Conservation (phyloP, 2,888 invertebrate species). For the Allolobophora icterica region DNA sequence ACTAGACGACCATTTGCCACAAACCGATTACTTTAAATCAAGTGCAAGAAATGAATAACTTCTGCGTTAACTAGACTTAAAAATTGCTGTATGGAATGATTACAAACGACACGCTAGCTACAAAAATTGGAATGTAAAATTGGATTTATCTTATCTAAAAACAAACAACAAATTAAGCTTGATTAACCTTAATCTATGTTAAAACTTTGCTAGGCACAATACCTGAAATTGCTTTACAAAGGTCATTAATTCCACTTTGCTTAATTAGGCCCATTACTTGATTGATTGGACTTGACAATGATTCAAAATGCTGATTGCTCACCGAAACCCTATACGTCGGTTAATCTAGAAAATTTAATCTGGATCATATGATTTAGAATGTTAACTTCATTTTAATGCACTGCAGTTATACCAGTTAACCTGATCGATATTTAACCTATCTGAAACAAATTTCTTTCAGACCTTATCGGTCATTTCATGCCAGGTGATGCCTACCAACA, state of each 20-base stretch:
- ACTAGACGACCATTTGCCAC: neutral
- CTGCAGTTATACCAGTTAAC: neutral
- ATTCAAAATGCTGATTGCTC: neutral
- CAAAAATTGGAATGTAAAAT: neutral
- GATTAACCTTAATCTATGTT: conserved; percentile 11
- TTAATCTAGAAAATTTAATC: neutral
- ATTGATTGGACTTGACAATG: neutral
- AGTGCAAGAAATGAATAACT: neutral
- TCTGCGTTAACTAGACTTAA: neutral
- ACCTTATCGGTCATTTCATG: neutral
- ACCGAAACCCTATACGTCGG: neutral
- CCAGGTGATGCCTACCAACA: neutral
- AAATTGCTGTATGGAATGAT: neutral
- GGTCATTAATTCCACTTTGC: neutral
- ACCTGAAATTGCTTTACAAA: neutral
- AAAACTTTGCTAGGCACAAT: neutral
- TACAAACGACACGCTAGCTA: neutral
- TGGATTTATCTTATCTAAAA: neutral
- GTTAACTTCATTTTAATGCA: neutral
- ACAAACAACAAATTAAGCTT: neutral
- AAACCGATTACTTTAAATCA: neutral
- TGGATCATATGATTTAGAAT: neutral
- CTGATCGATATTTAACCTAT: neutral
- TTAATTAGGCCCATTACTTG: neutral
- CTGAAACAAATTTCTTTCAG: neutral